These are phyloP conservation scores for Chitala chitala DNA, from an alignment of 2,113 vertebrate genomes.

Conservation along the genomic window DNA sequence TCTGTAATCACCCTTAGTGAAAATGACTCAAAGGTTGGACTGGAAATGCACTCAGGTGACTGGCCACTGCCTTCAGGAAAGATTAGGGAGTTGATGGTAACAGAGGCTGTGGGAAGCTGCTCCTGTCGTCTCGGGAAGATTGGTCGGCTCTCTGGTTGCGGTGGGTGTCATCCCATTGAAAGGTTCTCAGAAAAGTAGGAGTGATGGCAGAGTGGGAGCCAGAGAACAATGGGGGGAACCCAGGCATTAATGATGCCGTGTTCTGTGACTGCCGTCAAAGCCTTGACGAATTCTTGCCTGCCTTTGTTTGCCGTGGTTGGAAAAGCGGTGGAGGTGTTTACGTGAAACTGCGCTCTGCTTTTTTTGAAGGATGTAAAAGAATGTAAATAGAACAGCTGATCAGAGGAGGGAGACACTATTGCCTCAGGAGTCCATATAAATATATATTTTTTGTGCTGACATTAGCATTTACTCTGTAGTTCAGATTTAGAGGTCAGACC, in stretches of 20 bases:
- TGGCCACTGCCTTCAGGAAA: background rate
- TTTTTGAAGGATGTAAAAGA: constrained; percentile 52
- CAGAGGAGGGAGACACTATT: constrained; percentile 46
- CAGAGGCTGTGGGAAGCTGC: background rate
- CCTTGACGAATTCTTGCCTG: constrained; percentile 42
- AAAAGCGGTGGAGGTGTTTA: constrained; percentile 47
- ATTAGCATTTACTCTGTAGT: constrained; percentile 43
- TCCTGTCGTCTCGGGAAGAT: constrained; percentile 8
- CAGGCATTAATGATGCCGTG: constrained; percentile 5
- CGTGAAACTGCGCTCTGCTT: constrained; percentile 46
- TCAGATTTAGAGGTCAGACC: constrained; percentile 40
- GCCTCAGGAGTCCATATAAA: constrained; percentile 39
- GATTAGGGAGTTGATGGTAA: constrained; percentile 18
- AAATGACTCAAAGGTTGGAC: constrained; percentile 22
- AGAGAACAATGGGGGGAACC: background rate
- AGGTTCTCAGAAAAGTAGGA: background rate
- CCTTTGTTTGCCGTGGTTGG: constrained; percentile 37
- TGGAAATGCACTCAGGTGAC: constrained; percentile 4
- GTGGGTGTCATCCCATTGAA: background rate
- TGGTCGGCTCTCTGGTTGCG: background rate
- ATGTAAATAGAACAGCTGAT: constrained; percentile 58
- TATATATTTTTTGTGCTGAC: constrained; percentile 36
- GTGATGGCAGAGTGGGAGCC: background rate
- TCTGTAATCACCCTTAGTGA: constrained; percentile 25
- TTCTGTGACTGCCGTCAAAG: constrained; percentile 42